Conservation (phyloP, 2,797 vertebrate species). For the Cossypha dichroa region DNA sequence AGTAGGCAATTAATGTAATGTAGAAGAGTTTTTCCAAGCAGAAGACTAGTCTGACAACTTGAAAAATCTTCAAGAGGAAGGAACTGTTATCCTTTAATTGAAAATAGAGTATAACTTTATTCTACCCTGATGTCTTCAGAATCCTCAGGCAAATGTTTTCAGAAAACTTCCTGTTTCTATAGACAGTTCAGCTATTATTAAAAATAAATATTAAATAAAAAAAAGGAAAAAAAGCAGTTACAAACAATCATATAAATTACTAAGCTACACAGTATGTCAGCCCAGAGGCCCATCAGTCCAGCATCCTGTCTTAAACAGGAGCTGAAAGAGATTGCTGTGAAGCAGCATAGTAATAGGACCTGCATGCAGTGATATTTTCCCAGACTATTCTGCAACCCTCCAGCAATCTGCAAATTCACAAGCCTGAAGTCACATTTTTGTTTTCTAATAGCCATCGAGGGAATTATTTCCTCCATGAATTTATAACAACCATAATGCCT, state of each 20-base stretch:
- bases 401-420: neutral
- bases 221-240: neutral
- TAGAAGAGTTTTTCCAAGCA: neutral
- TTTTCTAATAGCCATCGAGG: slow-evolving; percentile 1
- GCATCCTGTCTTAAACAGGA: neutral
- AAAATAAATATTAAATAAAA: neutral
- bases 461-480: neutral
- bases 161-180: neutral
- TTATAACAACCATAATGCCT: neutral
- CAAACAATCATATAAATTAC: neutral
- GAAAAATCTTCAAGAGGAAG: neutral
- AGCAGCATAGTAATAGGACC: neutral
- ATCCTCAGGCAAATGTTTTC: neutral
- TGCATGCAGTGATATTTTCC: neutral
- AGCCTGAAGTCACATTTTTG: neutral
- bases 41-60: neutral
- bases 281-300: neutral
- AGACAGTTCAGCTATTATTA: neutral
- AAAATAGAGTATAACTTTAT: neutral
- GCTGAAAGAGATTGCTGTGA: neutral
- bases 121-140: neutral
- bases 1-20: neutral
- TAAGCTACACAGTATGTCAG: neutral
- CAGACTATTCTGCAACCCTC: neutral
- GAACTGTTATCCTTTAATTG: neutral